Evolutionary conservation across 2,888 invertebrate genomes (phyloP), one percentile per base, ranked within the genome.

Genomic region (Autographa pulchrina): DNA sequence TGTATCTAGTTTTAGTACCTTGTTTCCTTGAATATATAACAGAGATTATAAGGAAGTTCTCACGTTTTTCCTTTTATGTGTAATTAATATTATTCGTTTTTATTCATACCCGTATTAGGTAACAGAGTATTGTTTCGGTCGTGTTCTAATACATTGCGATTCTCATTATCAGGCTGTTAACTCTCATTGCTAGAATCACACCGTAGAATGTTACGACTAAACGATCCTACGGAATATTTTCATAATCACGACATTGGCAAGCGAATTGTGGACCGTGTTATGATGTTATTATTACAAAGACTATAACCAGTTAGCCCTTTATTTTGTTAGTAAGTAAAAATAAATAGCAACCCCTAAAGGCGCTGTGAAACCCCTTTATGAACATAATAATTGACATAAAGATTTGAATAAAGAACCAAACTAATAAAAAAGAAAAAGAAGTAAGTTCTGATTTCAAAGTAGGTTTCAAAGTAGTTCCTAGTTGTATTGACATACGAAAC

Each of bases 241-340:
- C 67, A 70, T 60, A 62, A 56, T 52, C 70, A 70, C 75, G 48
- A 43, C 62, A 41, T 74, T 79, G 70, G 59, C 75, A 64, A 59
- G 38, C 54, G 48, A 41, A 56, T 70, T 70, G 66, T 66, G 67
- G 64, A 65, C 59, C 70, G 16, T 43, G 20, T 66, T 65, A 74
- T 73, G 74, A 65, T 68, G 68, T 60, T 60, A 70, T 76, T 77
- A 78, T 77, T 74, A 72, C 63, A 32, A 68, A 60, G 54, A 48
- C 75, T 52, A 31, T 13, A 56, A 65, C 59, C 62, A 74, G 38
- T 41, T 25, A 61, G 25, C 20, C 38, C 59, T 25, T 56, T 11
- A 56, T 56, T 48, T 32, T 25, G 59, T 65, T 62, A 62, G 52
- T 43, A 62, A 68, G 48, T 43, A 32, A n/a, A 18, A 38, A 61